Base-by-base conservation (phyloP, 2,888 invertebrate species). In the Mesorhabditis spiculigera region DNA sequence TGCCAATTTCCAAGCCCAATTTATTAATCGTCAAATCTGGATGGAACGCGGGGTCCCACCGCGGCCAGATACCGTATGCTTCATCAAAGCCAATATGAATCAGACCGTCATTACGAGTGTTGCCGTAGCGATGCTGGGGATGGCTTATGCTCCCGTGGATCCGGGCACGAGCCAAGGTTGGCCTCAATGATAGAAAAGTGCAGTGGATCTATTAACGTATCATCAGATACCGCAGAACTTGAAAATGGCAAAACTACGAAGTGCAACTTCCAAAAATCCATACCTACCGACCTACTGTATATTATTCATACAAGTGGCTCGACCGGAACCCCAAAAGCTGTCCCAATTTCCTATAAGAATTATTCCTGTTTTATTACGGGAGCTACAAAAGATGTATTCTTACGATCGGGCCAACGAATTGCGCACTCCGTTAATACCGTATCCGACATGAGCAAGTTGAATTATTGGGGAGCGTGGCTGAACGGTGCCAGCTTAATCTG, bases 231-330 rank as follows among this genome's bases (percentile, higher is more conserved):
- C 58, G 3, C n/a, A 13, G 58, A n/a, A n/a, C n/a, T 50, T 13
- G 58, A 50, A 50, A 50, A 50, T n/a, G n/a, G 8, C n/a, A n/a
- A n/a, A n/a, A 50, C 58, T 13, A 50, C 8, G 58, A 13, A n/a
- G 10, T 10, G 2, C 58, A 50, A 50, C n/a, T 50, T 50, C 58
- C 58, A 10, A 50, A 50, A 50, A 3, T 63, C n/a, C 41, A 63
- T 16, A 4, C 43, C 45, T 43, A 16, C 64, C 42, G 73, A 79
- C 63, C 61, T 78, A 8, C 71, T 72, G 3, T 84, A 84, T 68
- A 74, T 82, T 8, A 78, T 84, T 45, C 82, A 80, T 68, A 84
- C 84, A 1, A 82, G 82, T 71, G 84, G 84, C 8, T 79, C 82
- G 8, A 84, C 84, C 5, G 83, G 82, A 41, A 71, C 69, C 10